These are phyloP conservation scores for Caenorhabditis tropicalis DNA, from an alignment of 1,140 invertebrate species.

Conservation along the genomic window DNA sequence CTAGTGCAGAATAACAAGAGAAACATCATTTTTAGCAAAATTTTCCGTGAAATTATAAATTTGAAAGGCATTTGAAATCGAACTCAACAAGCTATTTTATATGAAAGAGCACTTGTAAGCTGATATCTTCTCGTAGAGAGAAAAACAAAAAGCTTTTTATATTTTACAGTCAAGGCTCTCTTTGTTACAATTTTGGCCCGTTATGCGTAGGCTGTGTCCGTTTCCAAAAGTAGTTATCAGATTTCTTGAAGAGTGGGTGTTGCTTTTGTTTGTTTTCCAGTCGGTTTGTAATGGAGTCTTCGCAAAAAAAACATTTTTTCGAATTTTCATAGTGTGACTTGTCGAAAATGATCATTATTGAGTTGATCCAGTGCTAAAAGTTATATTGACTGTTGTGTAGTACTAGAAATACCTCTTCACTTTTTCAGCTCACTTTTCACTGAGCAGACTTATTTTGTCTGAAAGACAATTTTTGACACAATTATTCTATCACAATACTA, in stretches of 20 bases:
- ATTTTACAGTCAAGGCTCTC: not conserved
- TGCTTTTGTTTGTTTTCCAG: not conserved
- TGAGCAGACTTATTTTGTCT: too few relatives aligned
- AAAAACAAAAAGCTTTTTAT: not conserved
- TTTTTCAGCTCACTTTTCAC: too few relatives aligned
- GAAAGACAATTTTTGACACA: too few relatives aligned
- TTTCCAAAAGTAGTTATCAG: conserved; percentile 3
- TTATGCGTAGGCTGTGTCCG: not conserved
- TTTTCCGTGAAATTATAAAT: not conserved
- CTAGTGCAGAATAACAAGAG: not conserved
- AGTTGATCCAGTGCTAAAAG: too few relatives aligned
- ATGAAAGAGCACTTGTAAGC: not conserved
- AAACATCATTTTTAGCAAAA: not conserved
- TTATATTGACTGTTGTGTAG: too few relatives aligned
- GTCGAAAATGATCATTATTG: too few relatives aligned
- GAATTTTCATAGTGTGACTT: too few relatives aligned
- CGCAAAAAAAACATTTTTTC: too few relatives aligned
- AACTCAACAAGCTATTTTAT: not conserved
- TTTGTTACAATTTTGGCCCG: conserved; percentile 1
- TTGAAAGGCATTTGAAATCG: not conserved
- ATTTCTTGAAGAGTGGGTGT: not conserved
- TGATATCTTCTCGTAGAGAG: not conserved
- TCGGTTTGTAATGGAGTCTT: too few relatives aligned
- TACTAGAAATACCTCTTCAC: too few relatives aligned
- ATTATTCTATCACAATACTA: too few relatives aligned